Percentiles rank a stretch among this genome's conserved stretches.
Evolutionary conservation across 1,140 invertebrate species (phyloP).

Genomic region (Zeugodacus cucurbitae): DNA sequence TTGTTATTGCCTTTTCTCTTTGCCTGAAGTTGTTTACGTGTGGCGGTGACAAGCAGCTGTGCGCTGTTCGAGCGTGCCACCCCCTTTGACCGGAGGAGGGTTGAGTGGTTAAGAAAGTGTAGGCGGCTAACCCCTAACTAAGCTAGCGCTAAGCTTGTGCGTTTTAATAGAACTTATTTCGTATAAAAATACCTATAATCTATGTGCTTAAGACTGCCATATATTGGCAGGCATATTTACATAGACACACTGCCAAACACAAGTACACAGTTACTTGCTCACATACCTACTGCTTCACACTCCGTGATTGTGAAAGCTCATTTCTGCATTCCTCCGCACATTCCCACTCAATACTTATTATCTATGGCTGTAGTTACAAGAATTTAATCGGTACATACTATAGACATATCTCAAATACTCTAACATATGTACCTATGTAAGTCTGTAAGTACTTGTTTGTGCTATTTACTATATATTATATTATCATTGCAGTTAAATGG

Average conservation of each 20-base stretch:
- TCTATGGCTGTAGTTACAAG: background rate
- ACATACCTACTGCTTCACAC: background rate
- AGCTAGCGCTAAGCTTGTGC: background rate
- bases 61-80: background rate
- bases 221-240: background rate
- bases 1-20: background rate
- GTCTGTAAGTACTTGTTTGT: background rate
- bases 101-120: background rate
- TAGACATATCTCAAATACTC: background rate
- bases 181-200: background rate
- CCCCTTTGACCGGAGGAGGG: too few relatives aligned
- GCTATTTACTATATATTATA: background rate
- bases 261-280: background rate
- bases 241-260: background rate
- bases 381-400: background rate
- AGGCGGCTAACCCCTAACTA: background rate
- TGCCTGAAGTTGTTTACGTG: background rate
- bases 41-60: conserved; percentile 1
- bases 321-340: background rate
- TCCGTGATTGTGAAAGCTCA: background rate
- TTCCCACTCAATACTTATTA: background rate
- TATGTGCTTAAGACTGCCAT: background rate
- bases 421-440: background rate
- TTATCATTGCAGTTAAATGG: background rate
- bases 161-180: background rate